Percentiles rank a stretch among this genome's conserved stretches.
Evolutionary conservation across 2,113 vertebrate species (phyloP).

Genomic region (Apteryx owenii): DNA sequence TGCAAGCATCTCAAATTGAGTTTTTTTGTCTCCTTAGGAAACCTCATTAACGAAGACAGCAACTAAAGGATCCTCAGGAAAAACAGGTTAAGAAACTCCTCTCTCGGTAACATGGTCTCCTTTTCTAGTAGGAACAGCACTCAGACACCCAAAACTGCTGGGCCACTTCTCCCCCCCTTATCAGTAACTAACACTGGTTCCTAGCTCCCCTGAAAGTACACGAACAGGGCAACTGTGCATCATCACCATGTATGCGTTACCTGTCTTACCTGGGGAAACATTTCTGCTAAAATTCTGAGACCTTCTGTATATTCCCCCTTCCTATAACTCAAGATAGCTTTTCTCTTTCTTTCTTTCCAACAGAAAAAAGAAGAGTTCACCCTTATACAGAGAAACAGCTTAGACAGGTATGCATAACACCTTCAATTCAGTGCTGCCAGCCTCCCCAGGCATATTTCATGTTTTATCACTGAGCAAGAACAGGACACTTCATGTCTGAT

Average conservation of each 20-base stretch:
- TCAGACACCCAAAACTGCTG: not conserved
- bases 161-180: accelerated
- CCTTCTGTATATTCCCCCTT: accelerated
- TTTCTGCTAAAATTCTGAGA: not conserved
- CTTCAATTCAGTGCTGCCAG: not conserved
- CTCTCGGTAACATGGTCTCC: not conserved
- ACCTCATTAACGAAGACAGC: not conserved
- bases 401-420: slow-evolving; percentile 73
- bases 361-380: slow-evolving; percentile 79
- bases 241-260: not conserved
- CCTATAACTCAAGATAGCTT: not conserved
- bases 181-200: not conserved
- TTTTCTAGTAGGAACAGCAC: not conserved
- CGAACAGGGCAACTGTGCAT: not conserved
- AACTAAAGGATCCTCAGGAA: slow-evolving; percentile 46
- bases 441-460: slow-evolving; percentile 35
- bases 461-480: not conserved
- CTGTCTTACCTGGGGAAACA: not conserved
- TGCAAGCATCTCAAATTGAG: not conserved
- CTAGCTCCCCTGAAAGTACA: not conserved
- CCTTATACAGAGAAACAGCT: slow-evolving; percentile 61
- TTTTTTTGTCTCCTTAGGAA: slow-evolving; percentile 45
- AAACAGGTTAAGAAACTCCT: slow-evolving; percentile 47
- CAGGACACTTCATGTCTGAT: slow-evolving; percentile 49
- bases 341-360: slow-evolving; percentile 24